Evolutionary conservation across 2,888 invertebrate genomes (phyloP).

Genomic region (Polia nebulosa): DNA sequence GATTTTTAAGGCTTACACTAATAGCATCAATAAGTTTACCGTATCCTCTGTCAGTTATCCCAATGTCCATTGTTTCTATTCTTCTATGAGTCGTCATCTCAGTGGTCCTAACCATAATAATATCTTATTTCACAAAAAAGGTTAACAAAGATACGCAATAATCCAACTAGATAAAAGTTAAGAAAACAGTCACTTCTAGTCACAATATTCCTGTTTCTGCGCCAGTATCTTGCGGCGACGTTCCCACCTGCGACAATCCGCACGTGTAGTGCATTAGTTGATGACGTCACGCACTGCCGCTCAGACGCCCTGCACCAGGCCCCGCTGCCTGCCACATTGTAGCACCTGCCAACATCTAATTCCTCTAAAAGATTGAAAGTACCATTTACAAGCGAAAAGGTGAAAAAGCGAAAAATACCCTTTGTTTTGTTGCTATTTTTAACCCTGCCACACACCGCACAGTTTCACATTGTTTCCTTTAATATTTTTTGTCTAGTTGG

Average conservation of each 20-base stretch:
- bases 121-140: too few relatives aligned
- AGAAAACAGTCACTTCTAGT: conserved; percentile 65
- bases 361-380: conserved; percentile 84
- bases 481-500: background rate
- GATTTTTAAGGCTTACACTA: too few relatives aligned
- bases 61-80: too few relatives aligned
- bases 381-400: conserved; percentile 77
- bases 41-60: too few relatives aligned
- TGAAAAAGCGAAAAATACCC: conserved; percentile 73
- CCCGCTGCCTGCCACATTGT: conserved; percentile 59
- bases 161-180: background rate
- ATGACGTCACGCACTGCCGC: conserved; percentile 85
- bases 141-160: too few relatives aligned
- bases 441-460: conserved; percentile 19
- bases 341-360: conserved; percentile 75
- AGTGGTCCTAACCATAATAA: too few relatives aligned
- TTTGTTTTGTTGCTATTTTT: conserved; percentile 65
- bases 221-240: conserved; percentile 58
- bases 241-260: conserved; percentile 77
- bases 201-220: background rate
- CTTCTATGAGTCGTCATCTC: too few relatives aligned
- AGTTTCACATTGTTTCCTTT: background rate
- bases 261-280: conserved; percentile 85
- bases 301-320: conserved; percentile 51
- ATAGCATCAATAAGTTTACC: too few relatives aligned